A percentile compares a stretch with the other conserved stretches of the same genome.
Conservation (phyloP, 2,113 vertebrate species). For the Galemys pyrenaicus region DNA sequence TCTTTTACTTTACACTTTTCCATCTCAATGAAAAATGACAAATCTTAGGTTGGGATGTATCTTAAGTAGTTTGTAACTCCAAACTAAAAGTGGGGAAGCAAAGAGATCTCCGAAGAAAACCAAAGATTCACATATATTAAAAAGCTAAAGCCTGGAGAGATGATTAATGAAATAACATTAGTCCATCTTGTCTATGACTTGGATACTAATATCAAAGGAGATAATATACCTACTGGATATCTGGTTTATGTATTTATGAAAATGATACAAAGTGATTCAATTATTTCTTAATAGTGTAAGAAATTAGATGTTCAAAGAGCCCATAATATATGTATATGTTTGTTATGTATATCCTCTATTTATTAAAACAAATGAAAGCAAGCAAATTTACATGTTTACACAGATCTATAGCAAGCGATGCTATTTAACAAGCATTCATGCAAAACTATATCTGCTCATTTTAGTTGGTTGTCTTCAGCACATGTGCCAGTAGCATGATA, state of each 20-base stretch:
- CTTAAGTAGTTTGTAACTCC: not conserved
- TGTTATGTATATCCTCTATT: not conserved
- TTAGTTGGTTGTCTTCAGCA: not conserved
- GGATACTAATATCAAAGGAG: not conserved
- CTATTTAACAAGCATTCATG: not conserved
- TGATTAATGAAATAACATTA: no score
- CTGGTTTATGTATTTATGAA: not conserved
- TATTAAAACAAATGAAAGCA: conserved; percentile 24
- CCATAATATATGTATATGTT: no score
- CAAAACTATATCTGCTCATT: not conserved
- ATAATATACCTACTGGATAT: not conserved
- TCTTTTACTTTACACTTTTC: not conserved
- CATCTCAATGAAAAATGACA: not conserved
- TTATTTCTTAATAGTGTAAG: not conserved
- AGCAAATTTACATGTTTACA: not conserved
- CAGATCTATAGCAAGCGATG: not conserved
- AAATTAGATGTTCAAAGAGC: not conserved
- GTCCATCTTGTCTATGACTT: not conserved
- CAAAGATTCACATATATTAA: not conserved
- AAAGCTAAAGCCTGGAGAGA: not conserved
- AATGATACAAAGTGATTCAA: not conserved
- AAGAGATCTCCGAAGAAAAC: not conserved
- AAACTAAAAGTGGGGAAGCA: not conserved
- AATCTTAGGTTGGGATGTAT: not conserved
- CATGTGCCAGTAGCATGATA: not conserved